Percentiles rank a stretch among this genome's conserved stretches.
Conservation (phyloP, 1,140 invertebrate species). For the Palaemon carinicauda region DNA sequence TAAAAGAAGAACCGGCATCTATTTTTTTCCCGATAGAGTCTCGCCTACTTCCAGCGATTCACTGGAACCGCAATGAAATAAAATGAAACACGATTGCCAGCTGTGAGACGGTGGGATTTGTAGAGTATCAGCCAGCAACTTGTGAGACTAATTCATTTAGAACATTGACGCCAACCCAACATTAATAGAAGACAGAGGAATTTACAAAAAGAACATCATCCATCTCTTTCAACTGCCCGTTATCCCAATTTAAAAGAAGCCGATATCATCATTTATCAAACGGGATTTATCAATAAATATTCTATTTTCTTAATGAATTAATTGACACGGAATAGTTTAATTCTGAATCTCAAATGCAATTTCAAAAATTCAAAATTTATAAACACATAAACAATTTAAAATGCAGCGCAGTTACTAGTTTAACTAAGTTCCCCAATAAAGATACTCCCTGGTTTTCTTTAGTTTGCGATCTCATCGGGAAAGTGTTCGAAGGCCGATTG, state of each 20-base stretch:
- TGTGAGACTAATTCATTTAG: constrained; percentile 54
- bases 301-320: too few species aligned
- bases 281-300: too few species aligned
- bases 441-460: too few species aligned
- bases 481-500: too few species aligned
- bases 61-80: constrained; percentile 44
- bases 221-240: neutral
- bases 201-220: constrained; percentile 22
- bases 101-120: constrained; percentile 33
- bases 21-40: neutral
- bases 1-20: constrained; percentile 13
- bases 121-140: constrained; percentile 51
- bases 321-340: too few species aligned
- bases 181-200: constrained; percentile 28
- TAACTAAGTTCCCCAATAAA: too few species aligned
- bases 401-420: too few species aligned
- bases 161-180: constrained; percentile 33
- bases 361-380: too few species aligned
- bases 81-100: constrained; percentile 36
- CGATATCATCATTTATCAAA: too few species aligned
- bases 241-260: neutral
- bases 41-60: constrained; percentile 11
- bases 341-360: too few species aligned
- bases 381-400: too few species aligned
- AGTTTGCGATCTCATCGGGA: too few species aligned